These are phyloP conservation scores for Rostratula benghalensis DNA, from an alignment of 2,113 vertebrate species.

Conservation along the genomic window DNA sequence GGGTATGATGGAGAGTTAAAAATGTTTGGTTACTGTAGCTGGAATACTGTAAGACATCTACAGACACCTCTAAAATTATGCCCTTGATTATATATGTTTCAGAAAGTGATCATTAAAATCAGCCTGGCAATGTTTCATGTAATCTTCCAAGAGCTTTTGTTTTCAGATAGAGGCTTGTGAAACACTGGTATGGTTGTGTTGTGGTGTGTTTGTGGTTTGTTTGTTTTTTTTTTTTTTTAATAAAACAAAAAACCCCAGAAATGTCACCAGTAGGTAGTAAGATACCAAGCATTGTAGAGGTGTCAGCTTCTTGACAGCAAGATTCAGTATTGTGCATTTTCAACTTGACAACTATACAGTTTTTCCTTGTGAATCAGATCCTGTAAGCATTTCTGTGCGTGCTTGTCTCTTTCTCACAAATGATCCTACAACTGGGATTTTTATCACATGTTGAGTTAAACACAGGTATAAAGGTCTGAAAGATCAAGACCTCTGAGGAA, in stretches of 20 bases:
- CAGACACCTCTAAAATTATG: not conserved
- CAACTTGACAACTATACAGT: constrained; percentile 15
- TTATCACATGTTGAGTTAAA: constrained; percentile 11
- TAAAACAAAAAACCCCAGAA: not conserved
- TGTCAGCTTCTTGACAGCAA: constrained; percentile 51
- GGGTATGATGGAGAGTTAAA: not conserved
- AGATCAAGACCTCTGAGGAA: constrained; percentile 31
- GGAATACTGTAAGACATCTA: not conserved
- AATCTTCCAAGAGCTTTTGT: not conserved
- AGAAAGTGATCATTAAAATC: not conserved
- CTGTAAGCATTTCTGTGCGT: constrained; percentile 5
- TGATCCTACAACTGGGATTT: constrained; percentile 19
- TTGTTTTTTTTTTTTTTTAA: not conserved
- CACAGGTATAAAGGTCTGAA: constrained; percentile 25
- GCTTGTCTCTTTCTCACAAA: constrained; percentile 16
- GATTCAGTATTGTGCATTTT: constrained; percentile 46
- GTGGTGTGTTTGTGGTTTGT: no score
- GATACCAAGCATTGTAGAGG: constrained; percentile 20
- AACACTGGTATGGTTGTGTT: not conserved
- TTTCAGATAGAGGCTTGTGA: not conserved
- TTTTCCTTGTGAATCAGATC: not conserved
- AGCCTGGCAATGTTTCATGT: not conserved
- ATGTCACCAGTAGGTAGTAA: constrained; percentile 30
- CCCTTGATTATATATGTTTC: not conserved
- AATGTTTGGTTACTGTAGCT: not conserved